Evolutionary conservation across 2,797 vertebrate species (phyloP).

Genomic region (Chiloscyllium punctatum): DNA sequence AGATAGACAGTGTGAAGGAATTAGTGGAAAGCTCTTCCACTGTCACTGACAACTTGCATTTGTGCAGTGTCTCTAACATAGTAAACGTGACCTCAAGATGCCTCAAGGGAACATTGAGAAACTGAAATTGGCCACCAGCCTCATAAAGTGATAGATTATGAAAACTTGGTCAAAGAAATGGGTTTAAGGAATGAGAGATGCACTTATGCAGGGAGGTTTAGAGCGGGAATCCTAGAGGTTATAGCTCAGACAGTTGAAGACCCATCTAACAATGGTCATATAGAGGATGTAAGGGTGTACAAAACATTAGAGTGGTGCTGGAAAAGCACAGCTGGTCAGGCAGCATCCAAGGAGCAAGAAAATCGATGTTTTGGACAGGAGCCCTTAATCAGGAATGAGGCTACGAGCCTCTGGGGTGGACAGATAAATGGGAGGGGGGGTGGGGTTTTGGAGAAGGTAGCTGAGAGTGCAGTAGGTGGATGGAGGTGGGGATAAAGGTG

Average conservation of each 20-base stretch:
- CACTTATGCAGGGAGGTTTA: too few species aligned
- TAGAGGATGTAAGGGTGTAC: not conserved
- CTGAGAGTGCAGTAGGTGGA: too few species aligned
- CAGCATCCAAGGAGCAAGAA: too few species aligned
- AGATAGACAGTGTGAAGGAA: not conserved
- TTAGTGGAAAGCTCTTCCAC: not conserved
- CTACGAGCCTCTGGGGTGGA: too few species aligned
- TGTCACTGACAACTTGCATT: not conserved
- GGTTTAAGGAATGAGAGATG: not conserved
- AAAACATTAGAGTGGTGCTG: not conserved
- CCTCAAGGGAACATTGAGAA: not conserved
- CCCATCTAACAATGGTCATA: not conserved
- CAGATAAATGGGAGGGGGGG: too few species aligned
- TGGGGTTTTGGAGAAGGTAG: too few species aligned
- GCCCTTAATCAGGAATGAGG: too few species aligned
- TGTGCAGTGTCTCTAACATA: not conserved
- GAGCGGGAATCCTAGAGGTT: not conserved
- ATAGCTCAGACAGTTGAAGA: not conserved
- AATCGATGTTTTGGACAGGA: too few species aligned
- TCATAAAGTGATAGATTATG: not conserved
- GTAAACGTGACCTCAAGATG: not conserved
- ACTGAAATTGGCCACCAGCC: not conserved
- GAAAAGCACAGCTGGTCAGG: too few species aligned
- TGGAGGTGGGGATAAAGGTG: too few species aligned
- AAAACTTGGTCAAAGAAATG: not conserved